Percentiles rank a stretch among this genome's conserved stretches.
These are phyloP conservation scores for Engraulis encrasicolus DNA, from an alignment of 2,113 vertebrate species.

Conservation along the genomic window DNA sequence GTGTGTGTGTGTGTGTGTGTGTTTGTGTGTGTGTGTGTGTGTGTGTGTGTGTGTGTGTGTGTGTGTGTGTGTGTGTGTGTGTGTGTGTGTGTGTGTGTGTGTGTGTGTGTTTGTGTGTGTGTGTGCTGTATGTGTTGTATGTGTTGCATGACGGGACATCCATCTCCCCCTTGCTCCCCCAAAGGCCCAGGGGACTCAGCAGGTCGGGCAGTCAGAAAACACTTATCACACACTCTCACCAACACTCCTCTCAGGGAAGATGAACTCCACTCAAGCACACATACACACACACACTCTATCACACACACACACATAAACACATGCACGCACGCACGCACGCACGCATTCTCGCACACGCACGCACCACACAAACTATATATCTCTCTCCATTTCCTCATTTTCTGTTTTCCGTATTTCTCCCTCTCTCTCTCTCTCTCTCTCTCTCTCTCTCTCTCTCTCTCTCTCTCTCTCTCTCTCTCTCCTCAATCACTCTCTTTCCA, in stretches of 20 bases:
- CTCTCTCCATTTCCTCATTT: too few relatives aligned
- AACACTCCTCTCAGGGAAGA: not conserved
- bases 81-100: constrained; percentile 5
- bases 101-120: too few relatives aligned
- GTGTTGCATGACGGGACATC: not conserved
- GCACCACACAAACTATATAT: too few relatives aligned
- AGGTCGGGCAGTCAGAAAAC: constrained; percentile 8
- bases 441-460: not conserved
- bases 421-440: too few relatives aligned
- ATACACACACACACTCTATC: not conserved
- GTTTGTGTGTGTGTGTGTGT: not conserved
- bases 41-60: not conserved
- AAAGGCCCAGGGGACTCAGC: not conserved
- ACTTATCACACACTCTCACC: constrained; percentile 8
- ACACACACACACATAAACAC: too few relatives aligned
- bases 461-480: not conserved
- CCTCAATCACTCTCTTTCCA: not conserved
- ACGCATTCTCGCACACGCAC: too few relatives aligned
- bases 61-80: constrained; percentile 1
- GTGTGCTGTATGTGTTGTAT: not conserved
- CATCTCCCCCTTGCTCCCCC: not conserved
- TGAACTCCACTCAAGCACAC: not conserved
- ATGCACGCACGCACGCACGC: too few relatives aligned
- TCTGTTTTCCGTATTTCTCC: too few relatives aligned
- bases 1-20: too few relatives aligned